Percentiles rank a stretch among this genome's conserved stretches.
These are phyloP conservation scores for Lagria hirta DNA, from an alignment of 2,888 invertebrate genomes.

Conservation along the genomic window DNA sequence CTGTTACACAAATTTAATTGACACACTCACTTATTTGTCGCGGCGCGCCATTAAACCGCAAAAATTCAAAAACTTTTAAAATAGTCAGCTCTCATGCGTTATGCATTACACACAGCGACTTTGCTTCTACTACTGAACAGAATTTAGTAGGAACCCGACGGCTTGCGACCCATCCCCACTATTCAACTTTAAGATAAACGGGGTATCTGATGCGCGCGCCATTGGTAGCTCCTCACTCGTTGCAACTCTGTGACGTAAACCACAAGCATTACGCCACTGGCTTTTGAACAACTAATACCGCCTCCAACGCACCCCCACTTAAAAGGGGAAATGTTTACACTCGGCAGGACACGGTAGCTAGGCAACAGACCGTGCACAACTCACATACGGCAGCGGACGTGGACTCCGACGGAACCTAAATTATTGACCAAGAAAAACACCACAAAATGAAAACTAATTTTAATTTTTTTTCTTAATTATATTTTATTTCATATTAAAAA, in stretches of 20 bases:
- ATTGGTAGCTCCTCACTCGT: constrained; percentile 50
- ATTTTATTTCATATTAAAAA: no score
- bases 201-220: constrained; percentile 49
- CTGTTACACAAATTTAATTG: constrained; percentile 36
- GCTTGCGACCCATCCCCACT: constrained; percentile 43
- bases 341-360: constrained; percentile 54
- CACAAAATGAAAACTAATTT: no score
- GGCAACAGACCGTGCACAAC: constrained; percentile 53
- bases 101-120: constrained; percentile 58
- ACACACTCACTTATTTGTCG: constrained; percentile 8
- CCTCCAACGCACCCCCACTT: constrained; percentile 39
- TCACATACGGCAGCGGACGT: constrained; percentile 41
- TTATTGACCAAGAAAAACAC: constrained; percentile 20
- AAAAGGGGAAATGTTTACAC: constrained; percentile 56
- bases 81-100: constrained; percentile 60
- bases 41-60: constrained; percentile 14
- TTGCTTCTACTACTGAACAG: constrained; percentile 63
- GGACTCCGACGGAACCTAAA: constrained; percentile 24
- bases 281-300: constrained; percentile 39
- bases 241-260: constrained; percentile 48
- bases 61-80: constrained; percentile 18
- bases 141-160: constrained; percentile 38
- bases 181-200: constrained; percentile 25
- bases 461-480: no score
- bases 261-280: constrained; percentile 42